Evolutionary conservation across 2,888 invertebrate species (phyloP).

Genomic region (Caenorhabditis macrosperma): DNA sequence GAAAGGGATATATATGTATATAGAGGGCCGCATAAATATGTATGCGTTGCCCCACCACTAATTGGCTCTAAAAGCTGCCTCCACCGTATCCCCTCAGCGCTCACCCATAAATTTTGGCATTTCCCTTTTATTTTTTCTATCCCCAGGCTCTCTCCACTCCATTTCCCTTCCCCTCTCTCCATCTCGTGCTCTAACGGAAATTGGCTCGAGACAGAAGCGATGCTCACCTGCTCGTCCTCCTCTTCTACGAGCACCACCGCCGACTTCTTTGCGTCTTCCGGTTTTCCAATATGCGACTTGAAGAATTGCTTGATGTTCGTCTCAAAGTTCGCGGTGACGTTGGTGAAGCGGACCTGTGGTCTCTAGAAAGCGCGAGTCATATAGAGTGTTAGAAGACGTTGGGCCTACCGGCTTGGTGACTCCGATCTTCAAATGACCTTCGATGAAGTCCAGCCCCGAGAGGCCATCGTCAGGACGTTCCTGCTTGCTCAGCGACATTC

Average conservation of each 20-base stretch:
- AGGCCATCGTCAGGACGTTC: slow-evolving; percentile 24
- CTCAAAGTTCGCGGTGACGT: not conserved
- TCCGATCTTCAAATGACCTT: slow-evolving; percentile 23
- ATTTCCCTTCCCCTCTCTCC: not conserved
- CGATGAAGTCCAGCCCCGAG: slow-evolving; percentile 22
- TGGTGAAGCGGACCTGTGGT: not conserved
- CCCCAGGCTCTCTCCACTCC: too few relatives aligned
- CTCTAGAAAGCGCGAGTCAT: not conserved
- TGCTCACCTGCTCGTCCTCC: slow-evolving; percentile 38
- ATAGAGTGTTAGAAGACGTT: not conserved
- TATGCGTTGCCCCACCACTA: too few relatives aligned
- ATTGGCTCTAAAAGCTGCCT: too few relatives aligned
- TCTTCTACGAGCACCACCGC: not conserved
- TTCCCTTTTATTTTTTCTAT: too few relatives aligned
- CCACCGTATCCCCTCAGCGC: too few relatives aligned
- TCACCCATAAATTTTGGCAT: not conserved
- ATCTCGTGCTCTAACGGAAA: too few relatives aligned
- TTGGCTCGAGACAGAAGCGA: too few relatives aligned
- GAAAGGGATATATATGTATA: not conserved
- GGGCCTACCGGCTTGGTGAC: slow-evolving; percentile 11
- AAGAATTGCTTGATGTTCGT: slow-evolving; percentile 24
- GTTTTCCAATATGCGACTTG: slow-evolving; percentile 31
- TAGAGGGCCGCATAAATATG: not conserved
- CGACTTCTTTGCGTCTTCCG: slow-evolving; percentile 2
- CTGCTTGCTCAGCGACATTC: slow-evolving; percentile 42